A percentile compares a stretch with the other conserved stretches of the same genome.
Conservation (phyloP, 1,140 invertebrate species). For the Macrobrachium nipponense region DNA sequence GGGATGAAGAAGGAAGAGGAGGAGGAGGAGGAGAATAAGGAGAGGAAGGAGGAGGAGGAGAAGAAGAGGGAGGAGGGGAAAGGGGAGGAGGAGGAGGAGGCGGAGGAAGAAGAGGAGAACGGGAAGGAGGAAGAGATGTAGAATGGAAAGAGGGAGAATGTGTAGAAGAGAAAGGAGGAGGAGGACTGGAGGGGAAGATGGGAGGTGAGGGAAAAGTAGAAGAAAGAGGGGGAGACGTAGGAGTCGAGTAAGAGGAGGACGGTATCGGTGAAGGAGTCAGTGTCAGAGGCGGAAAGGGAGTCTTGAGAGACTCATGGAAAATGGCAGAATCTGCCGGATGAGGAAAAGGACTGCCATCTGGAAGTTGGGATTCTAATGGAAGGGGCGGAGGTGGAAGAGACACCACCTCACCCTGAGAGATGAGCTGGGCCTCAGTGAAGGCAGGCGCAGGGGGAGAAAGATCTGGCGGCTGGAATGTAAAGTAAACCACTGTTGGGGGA, state of each 20-base stretch:
- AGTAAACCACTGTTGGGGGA: too few species aligned
- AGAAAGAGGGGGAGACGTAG: not conserved
- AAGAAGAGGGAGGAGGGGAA: not conserved
- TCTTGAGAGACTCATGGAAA: not conserved
- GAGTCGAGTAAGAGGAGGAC: not conserved
- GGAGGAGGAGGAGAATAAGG: not conserved
- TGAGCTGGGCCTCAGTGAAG: not conserved
- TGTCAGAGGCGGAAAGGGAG: not conserved
- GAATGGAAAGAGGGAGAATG: slow-evolving; percentile 23
- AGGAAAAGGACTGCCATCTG: not conserved
- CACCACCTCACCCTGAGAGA: not conserved
- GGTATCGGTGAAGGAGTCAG: not conserved
- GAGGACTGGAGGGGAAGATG: slow-evolving; percentile 23
- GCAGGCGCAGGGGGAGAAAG: too few species aligned
- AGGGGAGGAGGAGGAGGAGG: not conserved
- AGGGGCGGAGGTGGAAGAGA: not conserved
- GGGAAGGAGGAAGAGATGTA: slow-evolving; percentile 1
- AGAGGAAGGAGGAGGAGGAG: not conserved
- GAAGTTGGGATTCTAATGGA: not conserved
- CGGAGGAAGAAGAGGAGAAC: not conserved
- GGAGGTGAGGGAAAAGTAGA: slow-evolving; percentile 24
- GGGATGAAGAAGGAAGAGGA: not conserved
- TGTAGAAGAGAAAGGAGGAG: slow-evolving; percentile 17
- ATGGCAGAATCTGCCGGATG: not conserved
- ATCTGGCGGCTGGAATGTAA: too few species aligned